Evolutionary conservation across 2,797 vertebrate species (phyloP), one percentile per base, ranked within the genome.

Genomic region (Sibirionetta formosa): DNA sequence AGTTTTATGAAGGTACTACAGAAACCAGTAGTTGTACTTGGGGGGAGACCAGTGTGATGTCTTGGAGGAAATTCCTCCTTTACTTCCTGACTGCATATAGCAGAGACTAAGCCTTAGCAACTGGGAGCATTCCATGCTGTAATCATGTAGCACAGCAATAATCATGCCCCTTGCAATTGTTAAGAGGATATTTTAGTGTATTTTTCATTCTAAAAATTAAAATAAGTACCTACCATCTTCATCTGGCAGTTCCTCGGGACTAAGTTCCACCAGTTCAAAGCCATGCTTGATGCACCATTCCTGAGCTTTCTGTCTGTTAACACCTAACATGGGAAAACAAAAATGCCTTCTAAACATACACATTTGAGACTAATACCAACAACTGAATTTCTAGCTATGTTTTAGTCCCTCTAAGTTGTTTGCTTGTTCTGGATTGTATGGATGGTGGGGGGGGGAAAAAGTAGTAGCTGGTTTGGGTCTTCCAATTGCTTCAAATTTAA

Each of bases 221-320:
- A 86, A 22, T 27, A 7, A 86, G 57, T 17, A 50, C 98, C 97
- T 97, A 99, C 99, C 99, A 80, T 99, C 99, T 72, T 99, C 99
- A 97, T 99, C 99, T 14, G 99, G 99, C 56, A 99, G 65, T 23
- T 99, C 99, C 96, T 99, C 98, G 1, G 99, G 99, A 94, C 94
- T 99, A 17, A 99, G 98, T 93, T 99, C 99, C 31, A 99, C 99
- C 96, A 99, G 97, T 93, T 99, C 99, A 96, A 99, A 99, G 11
- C 99, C 98, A 23, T 99, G 99, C 84, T 98, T 98, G 97, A 99
- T 98, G 96, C 99, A 99, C 99, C 99, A 99, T 85, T 99, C 99
- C 82, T 99, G 99, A 57, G 99, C 99, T 72, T 99, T 98, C 70
- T 99, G 99, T 88, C 99, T 98, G 92, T 79, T 99, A 57, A 99